A percentile compares a stretch with the other conserved stretches of the same genome.
Evolutionary conservation across 2,113 vertebrate genomes (phyloP).

Genomic region (Hippocampus guttulatus): DNA sequence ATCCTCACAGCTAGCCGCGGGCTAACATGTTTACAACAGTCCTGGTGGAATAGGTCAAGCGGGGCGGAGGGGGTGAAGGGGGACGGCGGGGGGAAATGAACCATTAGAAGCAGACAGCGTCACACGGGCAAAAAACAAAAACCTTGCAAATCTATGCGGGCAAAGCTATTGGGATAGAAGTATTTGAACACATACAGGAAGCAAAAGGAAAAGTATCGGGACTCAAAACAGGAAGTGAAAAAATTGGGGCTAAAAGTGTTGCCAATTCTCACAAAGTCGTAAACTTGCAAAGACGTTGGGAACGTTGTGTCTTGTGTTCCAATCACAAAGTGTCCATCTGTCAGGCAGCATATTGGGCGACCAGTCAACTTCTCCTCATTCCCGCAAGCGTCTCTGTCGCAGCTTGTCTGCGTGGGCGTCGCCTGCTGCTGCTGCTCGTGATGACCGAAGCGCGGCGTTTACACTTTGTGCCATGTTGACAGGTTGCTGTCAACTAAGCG

Average conservation of each 20-base stretch:
- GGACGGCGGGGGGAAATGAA: neutral
- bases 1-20: neutral
- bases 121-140: neutral
- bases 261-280: neutral
- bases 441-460: neutral
- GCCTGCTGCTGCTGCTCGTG: neutral
- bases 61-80: no score
- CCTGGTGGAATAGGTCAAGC: neutral
- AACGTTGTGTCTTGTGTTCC: neutral
- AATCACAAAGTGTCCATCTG: slow-evolving; percentile 5
- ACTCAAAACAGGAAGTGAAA: neutral
- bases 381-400: neutral
- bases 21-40: neutral
- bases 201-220: neutral
- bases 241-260: neutral
- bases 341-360: neutral
- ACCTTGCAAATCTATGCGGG: neutral
- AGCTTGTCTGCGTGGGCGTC: slow-evolving; percentile 8
- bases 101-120: neutral
- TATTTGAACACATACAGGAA: neutral
- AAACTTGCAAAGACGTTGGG: neutral
- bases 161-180: neutral
- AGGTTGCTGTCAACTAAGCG: no score
- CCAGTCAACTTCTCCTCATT: neutral
- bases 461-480: no score